Evolutionary conservation across 2,113 vertebrate genomes (phyloP), one percentile per base, ranked within the genome.

Genomic region (Pluvialis apricaria): DNA sequence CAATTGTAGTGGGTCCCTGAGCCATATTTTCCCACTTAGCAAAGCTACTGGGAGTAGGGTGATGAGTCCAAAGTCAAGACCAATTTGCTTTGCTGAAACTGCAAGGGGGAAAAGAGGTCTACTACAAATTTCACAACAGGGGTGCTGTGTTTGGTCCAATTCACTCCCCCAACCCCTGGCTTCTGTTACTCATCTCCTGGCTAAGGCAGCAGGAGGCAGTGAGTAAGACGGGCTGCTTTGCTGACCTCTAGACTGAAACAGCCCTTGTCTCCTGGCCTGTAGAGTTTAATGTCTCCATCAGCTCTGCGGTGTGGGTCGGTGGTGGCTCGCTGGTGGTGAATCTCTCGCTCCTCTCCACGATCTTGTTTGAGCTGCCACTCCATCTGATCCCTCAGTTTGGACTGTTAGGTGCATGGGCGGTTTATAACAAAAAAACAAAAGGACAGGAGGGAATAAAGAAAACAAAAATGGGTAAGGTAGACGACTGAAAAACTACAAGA

Each of bases 171-270:
- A 93, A 26, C 54, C 79, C 75, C 90, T 91, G 44, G 32, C 17
- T 85, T 72, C 52, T 94, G 79, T 86, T 88, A 94, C 91, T 95
- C 90, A 88, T 86, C 64, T 88, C 92, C 71, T 85, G 77, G 64
- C 88, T 95, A 96, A 58, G 82, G 92, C 78, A 72, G 58, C 84
- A 95, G 91, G 93, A 94, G 83, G 82, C 51, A 91, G 75, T 57
- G 84, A 92, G 69, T 96, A 91, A 78, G 75, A 40, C 0, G 57
- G 90, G 91, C 79, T 97, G 96, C 98, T 97, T 97, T 97, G 98
- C 99, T 99, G 98, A 99, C 99, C 99, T 99, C 99, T 97, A 98
- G 97, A 98, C 97, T 99, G 98, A 99, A 98, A 98, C 98, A 98
- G 98, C 98, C 98, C 97, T 98, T 98, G 97, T 97, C 95, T 97